Base-by-base conservation (phyloP, 1,140 invertebrate species). In the Drosophila pectinifera region DNA sequence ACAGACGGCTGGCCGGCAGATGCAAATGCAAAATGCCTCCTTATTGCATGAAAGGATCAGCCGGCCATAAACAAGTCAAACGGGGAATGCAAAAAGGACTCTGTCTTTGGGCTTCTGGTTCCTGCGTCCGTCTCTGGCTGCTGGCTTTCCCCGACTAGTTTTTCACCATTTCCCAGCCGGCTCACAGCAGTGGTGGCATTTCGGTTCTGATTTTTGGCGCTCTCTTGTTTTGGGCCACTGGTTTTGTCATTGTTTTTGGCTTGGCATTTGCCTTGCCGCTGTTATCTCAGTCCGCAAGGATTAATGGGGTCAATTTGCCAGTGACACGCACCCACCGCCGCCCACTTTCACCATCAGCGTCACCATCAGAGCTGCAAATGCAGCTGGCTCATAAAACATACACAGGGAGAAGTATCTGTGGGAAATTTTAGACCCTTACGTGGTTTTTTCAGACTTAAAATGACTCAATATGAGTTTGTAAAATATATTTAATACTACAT, bases 301-400 rank as follows among this genome's bases (percentile, higher is more conserved):
- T 81, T 81, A 81, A 78, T 77, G 75, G 74, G 86, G 76, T 90
- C 88, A 91, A 91, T 90, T 90, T 90, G 82, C 67, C 57, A 79
- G 69, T 86, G 86, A 81, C 75, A 70, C 62, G 75, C 58, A 51
- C 74, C 51, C 22, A 26, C 67, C 42, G 24, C 26, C 28, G 14
- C 22, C 59, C 10, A 38, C 28, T 22, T 26, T 22, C n/a, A 28
- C 34, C 34, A 62, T 10, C 11, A 14, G 26, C 39, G 16, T 48
- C 42, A 34, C 6, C 22, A 46, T 28, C 58, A 13, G 24, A 72
- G 54, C 34, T 65, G 72, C 46, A 68, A 67, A 58, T 70, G 55
- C 53, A 61, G 45, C 73, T 65, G 75, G 62, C 48, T 56, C 58
- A 73, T 78, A 72, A 81, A 73, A 67, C 68, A 63, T 77, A 22